phyloP scores from a whole-genome alignment of 2,888 invertebrate genomes.

The Ethmia dodecea region DNA sequence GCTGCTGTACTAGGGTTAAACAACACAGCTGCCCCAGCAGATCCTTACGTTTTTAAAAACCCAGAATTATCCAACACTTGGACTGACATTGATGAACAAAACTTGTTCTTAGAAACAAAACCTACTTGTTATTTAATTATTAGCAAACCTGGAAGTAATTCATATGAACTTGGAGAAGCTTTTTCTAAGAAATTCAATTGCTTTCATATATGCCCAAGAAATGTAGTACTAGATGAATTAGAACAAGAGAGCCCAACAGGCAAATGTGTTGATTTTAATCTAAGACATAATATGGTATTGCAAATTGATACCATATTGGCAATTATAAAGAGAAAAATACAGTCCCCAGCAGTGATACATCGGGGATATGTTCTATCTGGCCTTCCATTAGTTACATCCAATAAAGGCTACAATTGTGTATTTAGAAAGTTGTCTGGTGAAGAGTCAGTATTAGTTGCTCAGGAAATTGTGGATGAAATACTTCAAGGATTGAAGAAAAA shows the following conservation, averaged over 20 bases:
- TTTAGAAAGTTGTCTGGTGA: conserved; percentile 40
- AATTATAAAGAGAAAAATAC: conserved; percentile 70
- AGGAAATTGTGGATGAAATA: conserved; percentile 41
- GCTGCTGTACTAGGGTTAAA: conserved; percentile 51
- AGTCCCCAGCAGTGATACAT: conserved; percentile 69
- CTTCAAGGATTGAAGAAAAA: conserved; percentile 47
- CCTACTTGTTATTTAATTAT: conserved; percentile 79
- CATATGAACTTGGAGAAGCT: conserved; percentile 70
- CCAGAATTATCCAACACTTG: conserved; percentile 31
- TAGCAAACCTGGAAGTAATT: conserved; percentile 77
- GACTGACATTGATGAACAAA: conserved; percentile 72
- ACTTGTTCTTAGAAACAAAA: conserved; percentile 58
- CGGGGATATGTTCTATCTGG: conserved; percentile 82
- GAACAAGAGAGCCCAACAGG: conserved; percentile 73
- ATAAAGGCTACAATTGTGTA: conserved; percentile 29
- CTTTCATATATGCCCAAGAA: conserved; percentile 76
- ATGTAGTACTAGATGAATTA: conserved; percentile 76
- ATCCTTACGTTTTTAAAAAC: not conserved
- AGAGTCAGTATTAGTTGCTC: conserved; percentile 37
- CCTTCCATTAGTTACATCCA: conserved; percentile 78
- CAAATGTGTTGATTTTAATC: conserved; percentile 75
- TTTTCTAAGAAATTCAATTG: conserved; percentile 77
- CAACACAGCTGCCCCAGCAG: conserved; percentile 40
- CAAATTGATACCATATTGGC: conserved; percentile 67
- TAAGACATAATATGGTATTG: conserved; percentile 70